phyloP scores from a whole-genome alignment of 2,797 vertebrate genomes.

The Echiichthys vipera region DNA sequence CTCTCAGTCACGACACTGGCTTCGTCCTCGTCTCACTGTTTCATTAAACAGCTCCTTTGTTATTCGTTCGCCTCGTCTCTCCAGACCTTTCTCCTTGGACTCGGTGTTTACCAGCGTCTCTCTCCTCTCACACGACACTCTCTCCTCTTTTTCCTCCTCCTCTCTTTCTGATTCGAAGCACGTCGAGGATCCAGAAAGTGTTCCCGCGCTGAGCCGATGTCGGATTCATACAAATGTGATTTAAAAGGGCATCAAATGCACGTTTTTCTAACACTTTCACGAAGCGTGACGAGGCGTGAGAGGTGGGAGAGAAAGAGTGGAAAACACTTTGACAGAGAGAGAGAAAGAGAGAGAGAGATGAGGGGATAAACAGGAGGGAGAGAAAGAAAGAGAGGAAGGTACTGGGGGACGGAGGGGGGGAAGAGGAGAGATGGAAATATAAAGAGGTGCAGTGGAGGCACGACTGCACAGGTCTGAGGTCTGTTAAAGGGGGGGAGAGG shows the following conservation, averaged over 20 bases:
- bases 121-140: too few species aligned
- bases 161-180: background rate
- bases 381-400: background rate
- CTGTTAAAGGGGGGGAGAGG: conserved; percentile 77
- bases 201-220: background rate
- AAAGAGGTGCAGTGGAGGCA: conserved; percentile 63
- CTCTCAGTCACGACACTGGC: background rate
- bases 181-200: background rate
- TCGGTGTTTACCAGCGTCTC: too few species aligned
- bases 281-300: background rate
- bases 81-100: too few species aligned
- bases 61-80: background rate
- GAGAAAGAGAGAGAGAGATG: background rate
- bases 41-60: background rate
- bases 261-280: background rate
- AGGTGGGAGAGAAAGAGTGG: background rate
- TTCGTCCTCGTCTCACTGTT: background rate
- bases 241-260: background rate
- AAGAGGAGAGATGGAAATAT: conserved; percentile 49
- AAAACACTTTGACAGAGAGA: conserved; percentile 7
- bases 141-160: background rate
- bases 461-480: conserved; percentile 69
- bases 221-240: background rate
- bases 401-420: background rate
- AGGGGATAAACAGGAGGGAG: background rate